Evolutionary conservation across 1,140 invertebrate genomes (phyloP).

Genomic region (Cyrtorhinus lividipennis): DNA sequence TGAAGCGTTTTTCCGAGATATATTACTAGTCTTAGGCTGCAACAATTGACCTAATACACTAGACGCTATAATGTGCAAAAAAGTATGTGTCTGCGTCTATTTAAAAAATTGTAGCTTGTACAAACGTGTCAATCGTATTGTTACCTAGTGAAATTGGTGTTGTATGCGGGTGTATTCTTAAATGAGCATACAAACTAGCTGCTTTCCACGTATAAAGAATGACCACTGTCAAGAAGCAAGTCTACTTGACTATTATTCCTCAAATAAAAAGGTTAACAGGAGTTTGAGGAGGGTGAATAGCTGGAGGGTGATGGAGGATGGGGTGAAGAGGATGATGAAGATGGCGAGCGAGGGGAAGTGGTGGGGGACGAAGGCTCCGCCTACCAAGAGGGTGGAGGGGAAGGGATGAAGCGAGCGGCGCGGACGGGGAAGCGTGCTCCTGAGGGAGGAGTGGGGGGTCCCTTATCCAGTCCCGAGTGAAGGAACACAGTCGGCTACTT

Average conservation of each 20-base stretch:
- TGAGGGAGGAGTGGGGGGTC: neutral
- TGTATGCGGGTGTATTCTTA: no score
- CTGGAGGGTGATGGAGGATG: neutral
- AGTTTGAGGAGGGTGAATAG: neutral
- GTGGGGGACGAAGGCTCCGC: neutral
- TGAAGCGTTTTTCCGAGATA: no score
- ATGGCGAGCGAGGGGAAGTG: neutral
- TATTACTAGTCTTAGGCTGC: no score
- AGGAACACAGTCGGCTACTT: constrained; percentile 7
- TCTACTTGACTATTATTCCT: neutral
- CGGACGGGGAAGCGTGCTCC: neutral
- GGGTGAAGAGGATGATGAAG: neutral
- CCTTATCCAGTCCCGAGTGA: neutral
- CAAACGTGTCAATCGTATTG: no score
- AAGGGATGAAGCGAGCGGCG: neutral
- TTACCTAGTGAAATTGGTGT: no score
- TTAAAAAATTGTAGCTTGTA: no score
- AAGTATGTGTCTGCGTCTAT: no score
- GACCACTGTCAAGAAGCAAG: neutral
- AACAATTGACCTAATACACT: no score
- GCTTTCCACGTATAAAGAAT: no score
- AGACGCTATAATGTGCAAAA: no score
- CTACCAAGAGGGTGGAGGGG: neutral
- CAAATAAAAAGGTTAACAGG: neutral
- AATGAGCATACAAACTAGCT: no score